phyloP scores from a whole-genome alignment of 2,113 vertebrate genomes.

The human region GRCh38 chr7:67782001-67782500 shows the following conservation, averaged over 20 bases:
- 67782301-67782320: background rate
- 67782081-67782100: conserved; percentile 89
- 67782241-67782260: conserved; percentile 55
- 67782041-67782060: conserved; percentile 92
- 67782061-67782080: conserved; percentile 88
- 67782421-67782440: background rate
- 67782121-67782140: conserved; percentile 84
- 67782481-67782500: background rate
- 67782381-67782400: fast-evolving
- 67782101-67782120: conserved; percentile 90
- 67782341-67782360: background rate
- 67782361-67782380: background rate
- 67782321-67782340: background rate
- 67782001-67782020: conserved; percentile 89
- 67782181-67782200: conserved; percentile 82
- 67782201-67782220: conserved; percentile 77
- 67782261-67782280: conserved; percentile 35
- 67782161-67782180: conserved; percentile 76
- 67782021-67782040: conserved; percentile 87
- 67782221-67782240: conserved; percentile 74
- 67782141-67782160: conserved; percentile 84
- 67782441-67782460: background rate
- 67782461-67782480: background rate
- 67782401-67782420: background rate
- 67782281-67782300: conserved; percentile 48